Evolutionary conservation across 2,888 invertebrate species (phyloP).

Genomic region (Pammene fasciana): DNA sequence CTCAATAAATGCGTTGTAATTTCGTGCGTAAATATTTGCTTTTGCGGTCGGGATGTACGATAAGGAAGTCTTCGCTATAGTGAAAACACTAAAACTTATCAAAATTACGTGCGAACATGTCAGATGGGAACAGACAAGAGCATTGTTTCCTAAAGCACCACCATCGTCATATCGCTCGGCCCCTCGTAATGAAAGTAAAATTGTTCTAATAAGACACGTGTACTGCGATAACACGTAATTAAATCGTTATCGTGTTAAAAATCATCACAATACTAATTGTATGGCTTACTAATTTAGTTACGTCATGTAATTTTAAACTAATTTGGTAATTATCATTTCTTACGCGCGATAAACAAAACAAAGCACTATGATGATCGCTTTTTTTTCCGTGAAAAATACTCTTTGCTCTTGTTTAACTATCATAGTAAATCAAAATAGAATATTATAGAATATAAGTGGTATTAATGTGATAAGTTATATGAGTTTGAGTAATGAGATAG

Average conservation of each 20-base stretch:
- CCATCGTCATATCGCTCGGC: slow-evolving; percentile 3
- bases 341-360: slow-evolving; percentile 21
- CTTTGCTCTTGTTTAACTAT: neutral
- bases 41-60: no score
- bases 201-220: slow-evolving; percentile 24
- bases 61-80: no score
- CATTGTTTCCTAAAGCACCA: slow-evolving; percentile 6
- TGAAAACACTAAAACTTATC: neutral
- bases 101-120: neutral
- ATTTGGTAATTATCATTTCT: slow-evolving; percentile 27
- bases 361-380: neutral
- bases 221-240: slow-evolving; percentile 27
- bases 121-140: neutral
- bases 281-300: slow-evolving; percentile 13
- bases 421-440: no score
- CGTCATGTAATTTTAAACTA: slow-evolving; percentile 23
- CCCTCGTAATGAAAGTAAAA: slow-evolving; percentile 24
- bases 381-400: neutral
- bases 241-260: slow-evolving; percentile 27
- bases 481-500: no score
- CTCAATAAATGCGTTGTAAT: no score
- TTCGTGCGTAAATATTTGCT: no score
- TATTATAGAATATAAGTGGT: no score
- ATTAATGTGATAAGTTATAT: no score
- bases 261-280: slow-evolving; percentile 30